Evolutionary conservation across 2,113 vertebrate genomes (phyloP).

Genomic region (Rhynchomys soricoides): DNA sequence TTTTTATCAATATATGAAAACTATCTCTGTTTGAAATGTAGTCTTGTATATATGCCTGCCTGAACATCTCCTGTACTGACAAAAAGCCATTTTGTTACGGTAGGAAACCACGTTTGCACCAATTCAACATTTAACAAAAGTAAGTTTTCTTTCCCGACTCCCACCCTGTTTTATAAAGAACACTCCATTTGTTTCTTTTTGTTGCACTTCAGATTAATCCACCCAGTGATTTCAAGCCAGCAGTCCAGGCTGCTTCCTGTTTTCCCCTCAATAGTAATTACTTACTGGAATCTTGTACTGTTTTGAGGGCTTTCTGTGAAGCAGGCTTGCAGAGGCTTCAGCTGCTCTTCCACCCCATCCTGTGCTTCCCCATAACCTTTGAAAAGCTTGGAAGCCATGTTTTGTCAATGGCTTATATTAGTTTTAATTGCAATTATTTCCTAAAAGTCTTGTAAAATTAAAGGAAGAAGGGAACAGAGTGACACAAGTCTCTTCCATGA

Average conservation of each 20-base stretch:
- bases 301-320: conserved; percentile 80
- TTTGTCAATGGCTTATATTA: conserved; percentile 79
- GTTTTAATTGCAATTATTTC: conserved; percentile 83
- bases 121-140: conserved; percentile 48
- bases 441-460: conserved; percentile 82
- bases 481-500: conserved; percentile 76
- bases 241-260: conserved; percentile 65
- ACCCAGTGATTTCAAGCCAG: conserved; percentile 70
- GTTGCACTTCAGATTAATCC: conserved; percentile 71
- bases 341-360: conserved; percentile 74
- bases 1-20: background rate
- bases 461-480: conserved; percentile 64
- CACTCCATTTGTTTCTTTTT: conserved; percentile 69
- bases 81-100: background rate
- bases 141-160: conserved; percentile 65
- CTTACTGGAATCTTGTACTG: conserved; percentile 73
- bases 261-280: conserved; percentile 69
- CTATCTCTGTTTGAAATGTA: background rate
- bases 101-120: background rate
- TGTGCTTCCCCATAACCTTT: conserved; percentile 82
- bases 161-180: conserved; percentile 59
- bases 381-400: conserved; percentile 77
- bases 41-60: background rate
- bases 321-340: conserved; percentile 76
- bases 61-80: background rate